phyloP scores from a whole-genome alignment of 2,113 vertebrate species.

The Brachypodius melanocephalos region DNA sequence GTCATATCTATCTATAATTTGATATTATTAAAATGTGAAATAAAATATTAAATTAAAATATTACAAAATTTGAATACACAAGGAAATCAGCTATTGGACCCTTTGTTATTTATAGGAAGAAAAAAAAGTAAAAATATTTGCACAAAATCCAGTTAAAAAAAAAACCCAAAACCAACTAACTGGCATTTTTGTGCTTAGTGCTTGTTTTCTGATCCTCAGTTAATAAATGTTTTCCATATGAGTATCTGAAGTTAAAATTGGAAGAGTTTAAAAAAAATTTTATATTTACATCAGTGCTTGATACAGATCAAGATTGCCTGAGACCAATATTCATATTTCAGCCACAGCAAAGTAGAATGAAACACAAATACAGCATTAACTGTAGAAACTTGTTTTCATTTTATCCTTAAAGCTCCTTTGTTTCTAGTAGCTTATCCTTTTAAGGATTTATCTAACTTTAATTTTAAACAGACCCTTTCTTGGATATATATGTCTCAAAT shows the following conservation, averaged over 20 bases:
- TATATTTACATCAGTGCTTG: background rate
- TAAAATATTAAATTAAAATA: too few species aligned
- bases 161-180: fast-evolving
- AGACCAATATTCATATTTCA: background rate
- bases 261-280: background rate
- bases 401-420: background rate
- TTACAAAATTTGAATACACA: background rate
- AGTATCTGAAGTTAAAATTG: background rate
- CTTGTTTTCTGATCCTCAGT: background rate
- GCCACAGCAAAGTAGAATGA: background rate
- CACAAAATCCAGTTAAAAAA: background rate
- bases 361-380: background rate
- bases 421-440: background rate
- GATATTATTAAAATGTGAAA: background rate
- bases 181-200: background rate
- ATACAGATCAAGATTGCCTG: background rate
- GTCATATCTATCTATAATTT: background rate
- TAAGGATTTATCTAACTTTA: background rate
- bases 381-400: background rate
- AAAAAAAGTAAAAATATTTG: background rate
- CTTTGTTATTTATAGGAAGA: background rate
- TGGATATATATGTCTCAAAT: background rate
- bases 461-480: background rate
- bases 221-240: background rate
- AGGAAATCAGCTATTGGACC: background rate